A percentile compares a stretch with the other conserved stretches of the same genome.
These are phyloP conservation scores for Caligus rogercresseyi DNA, from an alignment of 1,140 invertebrate genomes.

Conservation along the genomic window DNA sequence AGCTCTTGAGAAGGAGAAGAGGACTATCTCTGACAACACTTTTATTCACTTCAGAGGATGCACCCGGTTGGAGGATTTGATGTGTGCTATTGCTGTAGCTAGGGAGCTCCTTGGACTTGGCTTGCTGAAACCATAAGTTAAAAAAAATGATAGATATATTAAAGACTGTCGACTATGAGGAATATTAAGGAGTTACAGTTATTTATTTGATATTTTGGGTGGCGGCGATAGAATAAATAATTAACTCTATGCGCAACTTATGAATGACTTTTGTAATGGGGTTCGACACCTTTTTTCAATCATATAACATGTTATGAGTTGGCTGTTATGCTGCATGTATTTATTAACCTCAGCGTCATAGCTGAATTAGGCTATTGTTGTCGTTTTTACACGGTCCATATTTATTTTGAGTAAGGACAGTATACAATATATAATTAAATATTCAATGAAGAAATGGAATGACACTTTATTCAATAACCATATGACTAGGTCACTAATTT, in stretches of 20 bases:
- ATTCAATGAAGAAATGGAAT: no score
- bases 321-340: no score
- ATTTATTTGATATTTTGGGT: background rate
- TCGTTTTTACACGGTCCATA: no score
- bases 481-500: no score
- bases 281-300: background rate
- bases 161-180: background rate
- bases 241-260: conserved; percentile 19
- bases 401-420: no score
- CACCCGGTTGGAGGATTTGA: conserved; percentile 7
- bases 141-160: background rate
- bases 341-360: no score
- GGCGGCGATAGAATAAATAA: conserved; percentile 17
- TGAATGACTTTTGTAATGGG: conserved; percentile 15
- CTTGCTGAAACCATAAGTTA: conserved; percentile 41
- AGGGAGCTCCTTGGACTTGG: conserved; percentile 51
- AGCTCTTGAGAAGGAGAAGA: conserved; percentile 46
- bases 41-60: background rate
- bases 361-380: no score
- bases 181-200: background rate
- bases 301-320: background rate
- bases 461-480: no score
- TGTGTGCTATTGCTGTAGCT: conserved; percentile 45
- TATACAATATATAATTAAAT: no score
- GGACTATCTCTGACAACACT: background rate